These are phyloP conservation scores for Yasuhikotakia modesta DNA, from an alignment of 2,797 vertebrate genomes.

Conservation along the genomic window DNA sequence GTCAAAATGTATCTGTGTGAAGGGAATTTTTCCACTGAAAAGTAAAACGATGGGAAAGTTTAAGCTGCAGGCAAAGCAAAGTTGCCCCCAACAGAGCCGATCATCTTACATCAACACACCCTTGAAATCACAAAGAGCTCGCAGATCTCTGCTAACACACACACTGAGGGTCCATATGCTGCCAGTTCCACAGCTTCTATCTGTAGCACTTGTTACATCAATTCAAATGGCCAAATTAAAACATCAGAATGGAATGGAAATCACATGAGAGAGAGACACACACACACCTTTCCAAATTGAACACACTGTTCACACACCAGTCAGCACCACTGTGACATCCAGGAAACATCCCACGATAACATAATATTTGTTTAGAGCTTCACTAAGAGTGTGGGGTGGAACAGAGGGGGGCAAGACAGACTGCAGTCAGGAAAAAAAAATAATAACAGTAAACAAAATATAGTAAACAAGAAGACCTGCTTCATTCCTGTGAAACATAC, in stretches of 20 bases:
- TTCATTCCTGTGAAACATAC: no score
- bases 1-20: conserved; percentile 32
- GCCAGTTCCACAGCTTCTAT: neutral
- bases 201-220: conserved; percentile 6
- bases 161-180: conserved; percentile 2
- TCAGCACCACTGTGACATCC: conserved; percentile 67
- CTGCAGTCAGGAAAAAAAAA: neutral
- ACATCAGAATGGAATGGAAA: conserved; percentile 39
- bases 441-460: no score
- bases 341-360: conserved; percentile 71
- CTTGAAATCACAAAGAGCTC: conserved; percentile 43
- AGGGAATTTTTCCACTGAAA: conserved; percentile 62
- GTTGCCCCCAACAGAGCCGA: conserved; percentile 57
- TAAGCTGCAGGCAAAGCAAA: conserved; percentile 57
- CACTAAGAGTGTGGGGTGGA: conserved; percentile 22
- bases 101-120: conserved; percentile 60
- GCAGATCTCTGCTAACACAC: conserved; percentile 5
- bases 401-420: conserved; percentile 24
- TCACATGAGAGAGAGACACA: conserved; percentile 24
- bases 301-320: conserved; percentile 65
- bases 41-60: conserved; percentile 62
- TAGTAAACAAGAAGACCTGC: no score
- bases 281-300: conserved; percentile 65
- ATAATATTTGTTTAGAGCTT: conserved; percentile 73
- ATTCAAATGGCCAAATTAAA: conserved; percentile 28